These are phyloP conservation scores for Hydrophis major DNA, from an alignment of 2,797 vertebrate species.

Conservation along the genomic window DNA sequence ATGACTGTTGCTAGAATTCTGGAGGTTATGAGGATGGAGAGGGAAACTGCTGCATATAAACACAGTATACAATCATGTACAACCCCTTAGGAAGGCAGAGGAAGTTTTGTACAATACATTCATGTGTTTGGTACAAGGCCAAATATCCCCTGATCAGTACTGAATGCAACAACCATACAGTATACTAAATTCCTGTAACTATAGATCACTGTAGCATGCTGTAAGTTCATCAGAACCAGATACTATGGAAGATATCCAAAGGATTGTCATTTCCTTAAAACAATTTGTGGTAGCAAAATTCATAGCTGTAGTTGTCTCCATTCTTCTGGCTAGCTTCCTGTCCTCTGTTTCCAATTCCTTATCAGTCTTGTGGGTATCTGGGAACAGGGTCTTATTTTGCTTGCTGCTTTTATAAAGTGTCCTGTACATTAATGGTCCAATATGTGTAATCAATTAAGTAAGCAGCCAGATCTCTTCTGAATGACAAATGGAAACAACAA, in stretches of 20 bases:
- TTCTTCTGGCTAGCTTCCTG: not conserved
- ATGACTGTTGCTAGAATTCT: not conserved
- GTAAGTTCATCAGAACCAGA: not conserved
- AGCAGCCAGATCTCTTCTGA: not conserved
- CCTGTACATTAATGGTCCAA: not conserved
- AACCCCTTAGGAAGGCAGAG: not conserved
- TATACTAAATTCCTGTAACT: not conserved
- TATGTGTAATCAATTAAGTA: not conserved
- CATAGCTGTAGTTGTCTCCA: not conserved
- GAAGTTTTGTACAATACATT: not conserved
- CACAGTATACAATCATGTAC: not conserved
- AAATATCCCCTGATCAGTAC: not conserved
- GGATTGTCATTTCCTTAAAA: not conserved
- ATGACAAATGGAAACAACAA: not conserved
- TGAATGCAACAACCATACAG: not conserved
- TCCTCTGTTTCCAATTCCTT: not conserved
- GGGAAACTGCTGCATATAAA: not conserved
- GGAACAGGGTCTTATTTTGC: not conserved
- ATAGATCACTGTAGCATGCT: not conserved
- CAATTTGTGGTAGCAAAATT: not conserved
- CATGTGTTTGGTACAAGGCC: not conserved
- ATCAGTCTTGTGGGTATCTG: not conserved
- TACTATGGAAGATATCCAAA: not conserved
- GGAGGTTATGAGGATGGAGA: not conserved
- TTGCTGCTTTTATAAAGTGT: not conserved